These are phyloP conservation scores for Stigmatopora nigra DNA, from an alignment of 2,113 vertebrate species.

Conservation along the genomic window DNA sequence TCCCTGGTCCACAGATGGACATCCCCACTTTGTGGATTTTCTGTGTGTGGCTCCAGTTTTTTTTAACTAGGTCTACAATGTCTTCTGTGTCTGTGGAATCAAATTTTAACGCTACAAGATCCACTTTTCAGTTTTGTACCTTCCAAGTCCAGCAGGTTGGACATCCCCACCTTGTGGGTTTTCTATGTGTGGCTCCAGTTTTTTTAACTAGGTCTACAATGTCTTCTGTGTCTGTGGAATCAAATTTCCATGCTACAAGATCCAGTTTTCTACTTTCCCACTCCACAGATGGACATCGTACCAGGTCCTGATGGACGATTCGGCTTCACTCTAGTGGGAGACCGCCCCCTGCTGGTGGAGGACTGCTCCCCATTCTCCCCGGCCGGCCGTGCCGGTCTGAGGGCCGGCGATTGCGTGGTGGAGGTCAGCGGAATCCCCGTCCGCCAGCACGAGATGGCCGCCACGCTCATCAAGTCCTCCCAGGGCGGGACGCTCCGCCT, in stretches of 20 bases:
- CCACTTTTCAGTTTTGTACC: too few species aligned
- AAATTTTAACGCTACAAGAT: not conserved
- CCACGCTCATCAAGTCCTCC: constrained; percentile 68
- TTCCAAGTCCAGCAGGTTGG: constrained; percentile 64
- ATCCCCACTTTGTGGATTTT: constrained; percentile 29
- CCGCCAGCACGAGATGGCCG: constrained; percentile 63
- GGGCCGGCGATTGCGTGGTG: constrained; percentile 78
- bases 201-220: too few species aligned
- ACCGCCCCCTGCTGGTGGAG: constrained; percentile 76
- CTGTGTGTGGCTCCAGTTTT: too few species aligned
- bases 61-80: too few species aligned
- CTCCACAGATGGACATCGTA: constrained; percentile 64
- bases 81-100: too few species aligned
- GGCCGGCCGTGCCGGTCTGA: constrained; percentile 71
- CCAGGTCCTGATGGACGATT: constrained; percentile 68
- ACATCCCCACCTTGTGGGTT: too few species aligned
- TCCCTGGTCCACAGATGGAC: constrained; percentile 53
- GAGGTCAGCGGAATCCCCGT: constrained; percentile 78
- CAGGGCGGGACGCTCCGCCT: constrained; percentile 67
- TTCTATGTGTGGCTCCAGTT: too few species aligned
- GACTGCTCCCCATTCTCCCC: constrained; percentile 74
- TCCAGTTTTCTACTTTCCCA: not conserved
- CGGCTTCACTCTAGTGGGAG: constrained; percentile 73
- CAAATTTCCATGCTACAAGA: not conserved
- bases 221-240: too few species aligned